These are phyloP conservation scores for Rattus rattus DNA, from an alignment of 2,113 vertebrate species.

Conservation along the genomic window DNA sequence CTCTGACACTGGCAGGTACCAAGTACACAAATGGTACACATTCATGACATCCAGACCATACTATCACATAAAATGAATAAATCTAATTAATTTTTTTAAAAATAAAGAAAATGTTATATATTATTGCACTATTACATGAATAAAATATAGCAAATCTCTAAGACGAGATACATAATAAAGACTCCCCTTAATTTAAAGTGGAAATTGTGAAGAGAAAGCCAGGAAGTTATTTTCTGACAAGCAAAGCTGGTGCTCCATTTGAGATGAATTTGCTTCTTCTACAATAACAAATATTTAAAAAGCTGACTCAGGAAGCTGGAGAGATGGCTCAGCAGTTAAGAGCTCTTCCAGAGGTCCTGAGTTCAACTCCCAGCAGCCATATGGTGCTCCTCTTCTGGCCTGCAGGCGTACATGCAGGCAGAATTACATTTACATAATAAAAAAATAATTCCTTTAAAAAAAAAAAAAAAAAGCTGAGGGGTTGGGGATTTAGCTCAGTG, in stretches of 20 bases:
- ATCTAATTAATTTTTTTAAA: neutral
- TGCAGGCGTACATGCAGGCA: too few species aligned
- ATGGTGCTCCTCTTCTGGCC: too few species aligned
- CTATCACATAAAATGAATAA: neutral
- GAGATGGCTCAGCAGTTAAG: too few species aligned
- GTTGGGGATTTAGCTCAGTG: too few species aligned
- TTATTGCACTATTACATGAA: neutral
- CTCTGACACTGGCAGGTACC: neutral
- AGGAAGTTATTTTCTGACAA: slow-evolving; percentile 53
- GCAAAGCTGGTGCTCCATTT: neutral
- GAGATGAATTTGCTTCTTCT: slow-evolving; percentile 43
- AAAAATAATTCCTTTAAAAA: too few species aligned
- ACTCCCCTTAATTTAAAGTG: neutral
- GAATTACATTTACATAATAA: too few species aligned
- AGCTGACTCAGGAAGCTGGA: neutral
- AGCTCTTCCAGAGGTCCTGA: too few species aligned
- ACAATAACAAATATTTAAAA: slow-evolving; percentile 50
- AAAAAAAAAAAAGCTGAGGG: neutral
- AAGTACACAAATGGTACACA: neutral
- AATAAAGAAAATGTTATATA: neutral
- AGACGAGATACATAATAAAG: neutral
- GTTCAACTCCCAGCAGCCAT: too few species aligned
- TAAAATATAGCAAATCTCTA: slow-evolving; percentile 37
- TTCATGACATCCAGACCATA: neutral
- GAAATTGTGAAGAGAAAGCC: slow-evolving; percentile 19